Conservation (phyloP, 2,888 invertebrate species). For the Mellilla xanthometata region DNA sequence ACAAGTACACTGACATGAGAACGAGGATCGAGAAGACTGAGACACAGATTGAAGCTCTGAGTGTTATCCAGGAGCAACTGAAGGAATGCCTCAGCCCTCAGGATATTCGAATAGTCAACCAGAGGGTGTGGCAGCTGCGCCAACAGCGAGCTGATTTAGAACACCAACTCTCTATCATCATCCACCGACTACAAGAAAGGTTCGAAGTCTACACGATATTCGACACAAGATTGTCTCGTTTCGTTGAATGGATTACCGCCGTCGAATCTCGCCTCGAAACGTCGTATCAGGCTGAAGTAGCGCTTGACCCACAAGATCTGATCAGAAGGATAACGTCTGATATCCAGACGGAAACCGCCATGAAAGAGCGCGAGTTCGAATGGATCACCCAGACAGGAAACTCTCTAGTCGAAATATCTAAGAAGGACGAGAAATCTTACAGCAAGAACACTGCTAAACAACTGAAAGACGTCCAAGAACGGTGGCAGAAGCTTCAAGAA, state of each 20-base stretch:
- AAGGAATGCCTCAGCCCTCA: conserved; percentile 93
- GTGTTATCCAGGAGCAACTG: conserved; percentile 90
- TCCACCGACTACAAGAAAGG: conserved; percentile 88
- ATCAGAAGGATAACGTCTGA: conserved; percentile 88
- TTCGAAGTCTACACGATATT: conserved; percentile 88
- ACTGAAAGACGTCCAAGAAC: conserved; percentile 82
- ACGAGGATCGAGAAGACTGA: conserved; percentile 81
- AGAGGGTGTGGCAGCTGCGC: conserved; percentile 89
- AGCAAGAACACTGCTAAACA: conserved; percentile 83
- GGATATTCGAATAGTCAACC: conserved; percentile 91
- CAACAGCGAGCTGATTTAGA: conserved; percentile 92
- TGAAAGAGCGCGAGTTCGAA: conserved; percentile 90
- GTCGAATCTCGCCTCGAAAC: conserved; percentile 86
- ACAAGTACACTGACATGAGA: conserved; percentile 83
- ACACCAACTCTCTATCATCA: conserved; percentile 88
- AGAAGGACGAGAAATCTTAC: conserved; percentile 82
- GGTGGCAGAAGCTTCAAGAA: conserved; percentile 86
- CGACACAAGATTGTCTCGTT: conserved; percentile 84
- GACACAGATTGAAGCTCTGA: conserved; percentile 86
- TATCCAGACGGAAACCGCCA: conserved; percentile 87
- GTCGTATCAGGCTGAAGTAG: conserved; percentile 75
- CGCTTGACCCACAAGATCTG: conserved; percentile 88
- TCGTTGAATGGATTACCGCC: conserved; percentile 87
- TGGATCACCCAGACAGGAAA: conserved; percentile 89
- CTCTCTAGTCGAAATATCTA: conserved; percentile 84